A percentile compares a stretch with the other conserved stretches of the same genome.
Conservation (phyloP, 2,113 vertebrate genomes). For the Agelaius phoeniceus region DNA sequence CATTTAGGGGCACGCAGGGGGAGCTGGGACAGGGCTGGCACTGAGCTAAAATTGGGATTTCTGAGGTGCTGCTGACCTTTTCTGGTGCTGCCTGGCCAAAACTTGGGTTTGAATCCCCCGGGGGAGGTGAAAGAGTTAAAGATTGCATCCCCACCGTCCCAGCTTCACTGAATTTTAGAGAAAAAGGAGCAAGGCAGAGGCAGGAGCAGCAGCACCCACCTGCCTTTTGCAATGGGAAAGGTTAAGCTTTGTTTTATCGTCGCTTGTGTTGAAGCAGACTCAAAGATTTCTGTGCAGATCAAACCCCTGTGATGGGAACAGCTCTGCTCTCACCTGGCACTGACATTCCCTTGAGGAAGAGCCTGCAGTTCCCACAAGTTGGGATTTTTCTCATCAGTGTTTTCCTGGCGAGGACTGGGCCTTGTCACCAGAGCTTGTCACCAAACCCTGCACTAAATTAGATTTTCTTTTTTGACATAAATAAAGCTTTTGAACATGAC, state of each 20-base stretch:
- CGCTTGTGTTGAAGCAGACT: not conserved
- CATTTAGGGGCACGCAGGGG: constrained; percentile 67
- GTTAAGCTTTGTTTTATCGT: not conserved
- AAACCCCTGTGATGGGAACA: not conserved
- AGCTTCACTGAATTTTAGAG: not conserved
- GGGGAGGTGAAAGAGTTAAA: not conserved
- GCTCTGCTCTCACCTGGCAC: not conserved
- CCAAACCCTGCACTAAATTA: not conserved
- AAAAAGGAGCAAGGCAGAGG: not conserved
- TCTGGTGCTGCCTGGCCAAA: not conserved
- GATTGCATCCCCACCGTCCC: not conserved
- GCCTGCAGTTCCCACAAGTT: not conserved
- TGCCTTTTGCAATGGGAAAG: not conserved
- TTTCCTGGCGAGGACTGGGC: not conserved
- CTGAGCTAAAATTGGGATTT: not conserved
- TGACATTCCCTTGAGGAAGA: not conserved
- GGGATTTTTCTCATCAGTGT: not conserved
- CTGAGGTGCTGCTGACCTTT: not conserved
- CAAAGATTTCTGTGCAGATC: not conserved
- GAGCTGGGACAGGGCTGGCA: not conserved
- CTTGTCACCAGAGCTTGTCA: not conserved
- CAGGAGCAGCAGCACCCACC: not conserved
- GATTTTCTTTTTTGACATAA: not conserved
- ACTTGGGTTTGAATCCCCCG: not conserved
- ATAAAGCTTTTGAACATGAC: not conserved